phyloP scores from a whole-genome alignment of 2,797 vertebrate genomes.

The Ispidina picta region DNA sequence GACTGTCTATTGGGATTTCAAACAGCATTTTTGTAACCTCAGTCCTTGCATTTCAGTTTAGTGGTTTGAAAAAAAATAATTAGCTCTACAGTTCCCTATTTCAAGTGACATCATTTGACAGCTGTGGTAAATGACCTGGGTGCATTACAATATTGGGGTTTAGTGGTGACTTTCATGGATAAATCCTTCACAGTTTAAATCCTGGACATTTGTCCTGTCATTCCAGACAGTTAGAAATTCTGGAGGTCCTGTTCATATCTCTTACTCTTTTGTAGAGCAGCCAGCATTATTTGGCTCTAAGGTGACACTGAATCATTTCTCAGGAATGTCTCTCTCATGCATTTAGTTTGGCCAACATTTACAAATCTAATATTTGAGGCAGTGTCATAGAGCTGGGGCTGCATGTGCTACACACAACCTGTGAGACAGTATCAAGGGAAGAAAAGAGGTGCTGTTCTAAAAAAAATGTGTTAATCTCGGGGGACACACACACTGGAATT shows the following conservation, averaged over 20 bases:
- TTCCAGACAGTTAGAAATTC: neutral
- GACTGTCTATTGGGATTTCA: neutral
- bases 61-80: neutral
- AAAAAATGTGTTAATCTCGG: neutral
- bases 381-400: neutral
- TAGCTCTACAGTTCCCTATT: neutral
- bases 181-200: neutral
- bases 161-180: neutral
- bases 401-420: neutral
- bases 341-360: neutral
- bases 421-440: neutral
- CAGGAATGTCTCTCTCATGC: neutral
- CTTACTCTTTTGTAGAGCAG: neutral
- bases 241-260: neutral
- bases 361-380: neutral
- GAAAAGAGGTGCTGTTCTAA: neutral
- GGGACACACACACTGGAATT: neutral
- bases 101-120: neutral
- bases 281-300: neutral
- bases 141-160: neutral
- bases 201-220: neutral
- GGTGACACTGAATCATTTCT: neutral
- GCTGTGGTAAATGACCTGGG: neutral
- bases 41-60: neutral
- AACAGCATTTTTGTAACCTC: neutral